Conservation (phyloP, 2,888 invertebrate genomes). For the Camponotus fellah region DNA sequence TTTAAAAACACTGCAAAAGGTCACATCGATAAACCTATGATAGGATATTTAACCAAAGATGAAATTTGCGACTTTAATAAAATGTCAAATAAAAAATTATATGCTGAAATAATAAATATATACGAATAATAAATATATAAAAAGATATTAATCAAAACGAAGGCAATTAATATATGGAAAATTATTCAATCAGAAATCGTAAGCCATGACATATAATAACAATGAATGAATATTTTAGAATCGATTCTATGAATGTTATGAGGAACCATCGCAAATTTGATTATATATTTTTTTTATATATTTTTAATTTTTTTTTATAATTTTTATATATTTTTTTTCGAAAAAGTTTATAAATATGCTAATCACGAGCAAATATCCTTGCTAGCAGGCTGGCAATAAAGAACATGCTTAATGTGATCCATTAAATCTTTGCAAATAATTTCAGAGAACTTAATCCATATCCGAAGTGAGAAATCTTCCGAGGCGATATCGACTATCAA, state of each 20-base stretch:
- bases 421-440: slow-evolving; percentile 41
- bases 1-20: not conserved
- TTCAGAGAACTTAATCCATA: slow-evolving; percentile 27
- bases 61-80: not conserved
- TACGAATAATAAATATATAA: not conserved
- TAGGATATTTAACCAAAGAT: not conserved
- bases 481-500: slow-evolving; percentile 9
- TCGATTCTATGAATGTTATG: not conserved
- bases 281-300: not conserved
- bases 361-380: slow-evolving; percentile 4
- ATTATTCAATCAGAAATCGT: not conserved
- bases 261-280: not conserved
- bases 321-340: not conserved
- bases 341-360: slow-evolving; percentile 15
- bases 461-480: slow-evolving; percentile 31
- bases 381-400: not conserved
- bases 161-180: not conserved
- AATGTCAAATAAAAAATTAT: slow-evolving; percentile 4
- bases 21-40: not conserved
- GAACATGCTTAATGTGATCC: slow-evolving; percentile 31
- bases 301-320: too few species aligned
- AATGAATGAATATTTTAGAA: not conserved
- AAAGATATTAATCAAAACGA: not conserved
- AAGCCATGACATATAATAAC: not conserved
- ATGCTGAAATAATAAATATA: not conserved